Percentiles rank a stretch among this genome's conserved stretches.
Evolutionary conservation across 2,888 invertebrate species (phyloP).

Genomic region (Drosophila anceps): DNA sequence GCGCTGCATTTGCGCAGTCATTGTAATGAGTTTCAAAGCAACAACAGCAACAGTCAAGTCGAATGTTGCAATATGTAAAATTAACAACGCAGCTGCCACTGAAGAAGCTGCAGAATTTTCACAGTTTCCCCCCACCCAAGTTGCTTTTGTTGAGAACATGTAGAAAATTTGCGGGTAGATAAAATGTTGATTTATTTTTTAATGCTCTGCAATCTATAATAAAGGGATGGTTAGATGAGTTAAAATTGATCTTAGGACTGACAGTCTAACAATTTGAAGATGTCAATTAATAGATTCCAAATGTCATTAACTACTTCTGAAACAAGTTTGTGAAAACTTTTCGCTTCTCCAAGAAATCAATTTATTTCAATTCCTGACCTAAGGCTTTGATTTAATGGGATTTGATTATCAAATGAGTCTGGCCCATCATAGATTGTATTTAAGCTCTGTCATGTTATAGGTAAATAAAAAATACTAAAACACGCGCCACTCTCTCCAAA

Average conservation of each 20-base stretch:
- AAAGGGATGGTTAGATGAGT: background rate
- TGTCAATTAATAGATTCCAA: background rate
- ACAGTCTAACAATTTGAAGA: background rate
- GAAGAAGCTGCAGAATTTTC: constrained; percentile 35
- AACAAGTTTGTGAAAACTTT: constrained; percentile 11
- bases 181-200: background rate
- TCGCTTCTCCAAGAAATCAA: background rate
- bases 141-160: background rate
- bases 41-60: constrained; percentile 43
- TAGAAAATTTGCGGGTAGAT: constrained; percentile 15
- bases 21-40: constrained; percentile 69
- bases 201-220: background rate
- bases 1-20: constrained; percentile 75
- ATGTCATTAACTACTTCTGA: background rate
- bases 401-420: background rate
- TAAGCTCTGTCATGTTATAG: background rate
- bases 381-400: background rate
- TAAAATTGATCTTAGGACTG: background rate
- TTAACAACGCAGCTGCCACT: constrained; percentile 57
- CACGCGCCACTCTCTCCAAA: background rate
- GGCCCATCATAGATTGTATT: background rate
- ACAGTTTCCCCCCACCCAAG: constrained; percentile 3
- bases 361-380: background rate
- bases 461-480: background rate
- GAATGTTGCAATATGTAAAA: constrained; percentile 72